phyloP scores from a whole-genome alignment of 2,113 vertebrate genomes.

The Crocuta crocuta region DNA sequence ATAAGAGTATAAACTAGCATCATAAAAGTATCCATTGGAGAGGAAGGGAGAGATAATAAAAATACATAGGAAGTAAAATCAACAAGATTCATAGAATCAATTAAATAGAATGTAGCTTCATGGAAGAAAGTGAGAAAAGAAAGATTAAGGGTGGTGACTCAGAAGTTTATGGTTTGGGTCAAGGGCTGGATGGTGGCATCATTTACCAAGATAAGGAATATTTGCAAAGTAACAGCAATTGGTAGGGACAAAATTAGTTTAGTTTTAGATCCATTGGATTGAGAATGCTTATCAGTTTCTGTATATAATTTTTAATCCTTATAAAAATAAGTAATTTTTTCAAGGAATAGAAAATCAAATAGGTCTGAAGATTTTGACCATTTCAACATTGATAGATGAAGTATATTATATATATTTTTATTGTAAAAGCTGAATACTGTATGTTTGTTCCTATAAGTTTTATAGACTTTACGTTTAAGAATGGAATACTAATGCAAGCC shows the following conservation, averaged over 20 bases:
- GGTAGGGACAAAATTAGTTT: neutral
- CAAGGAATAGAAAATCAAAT: neutral
- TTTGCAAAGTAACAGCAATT: neutral
- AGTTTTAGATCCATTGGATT: neutral
- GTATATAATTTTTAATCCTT: neutral
- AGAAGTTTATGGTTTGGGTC: neutral
- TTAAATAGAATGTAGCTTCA: neutral
- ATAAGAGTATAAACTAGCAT: neutral
- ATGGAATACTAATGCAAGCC: neutral
- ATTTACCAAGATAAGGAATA: neutral
- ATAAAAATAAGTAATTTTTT: neutral
- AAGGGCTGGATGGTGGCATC: neutral
- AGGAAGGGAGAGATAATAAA: neutral
- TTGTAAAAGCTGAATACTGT: neutral
- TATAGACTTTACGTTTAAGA: conserved; percentile 28
- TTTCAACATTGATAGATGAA: conserved; percentile 8
- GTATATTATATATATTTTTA: neutral
- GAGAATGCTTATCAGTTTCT: neutral
- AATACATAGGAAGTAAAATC: neutral
- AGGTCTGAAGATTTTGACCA: neutral
- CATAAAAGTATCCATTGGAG: neutral
- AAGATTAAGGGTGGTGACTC: neutral
- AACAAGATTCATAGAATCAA: neutral
- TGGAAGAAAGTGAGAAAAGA: neutral
- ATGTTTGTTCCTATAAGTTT: neutral